A percentile compares a stretch with the other conserved stretches of the same genome.
These are phyloP conservation scores for Nomada ruficornis DNA, from an alignment of 2,888 invertebrate genomes.

Conservation along the genomic window DNA sequence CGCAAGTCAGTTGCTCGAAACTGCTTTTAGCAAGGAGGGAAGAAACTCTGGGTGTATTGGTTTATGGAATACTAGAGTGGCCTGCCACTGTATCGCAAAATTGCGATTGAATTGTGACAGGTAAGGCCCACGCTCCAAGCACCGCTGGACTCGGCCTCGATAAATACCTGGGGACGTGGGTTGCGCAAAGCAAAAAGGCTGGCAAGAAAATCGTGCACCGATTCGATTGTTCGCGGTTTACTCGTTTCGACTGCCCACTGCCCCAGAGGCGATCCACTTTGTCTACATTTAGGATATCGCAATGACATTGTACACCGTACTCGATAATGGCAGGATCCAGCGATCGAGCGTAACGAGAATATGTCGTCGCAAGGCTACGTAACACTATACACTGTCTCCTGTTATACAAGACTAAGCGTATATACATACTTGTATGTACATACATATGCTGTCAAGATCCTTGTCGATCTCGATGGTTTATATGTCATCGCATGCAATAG, in stretches of 20 bases:
- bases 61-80: conserved; percentile 39
- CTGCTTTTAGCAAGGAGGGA: neutral
- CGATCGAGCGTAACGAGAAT: conserved; percentile 39
- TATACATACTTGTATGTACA: conserved; percentile 11
- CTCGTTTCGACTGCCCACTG: conserved; percentile 27
- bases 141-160: conserved; percentile 50
- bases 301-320: conserved; percentile 16
- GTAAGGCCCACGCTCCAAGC: conserved; percentile 57
- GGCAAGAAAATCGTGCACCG: conserved; percentile 29
- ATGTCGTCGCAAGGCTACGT: conserved; percentile 58
- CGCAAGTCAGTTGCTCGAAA: neutral
- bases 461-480: conserved; percentile 55
- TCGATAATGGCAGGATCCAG: conserved; percentile 40
- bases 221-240: conserved; percentile 26
- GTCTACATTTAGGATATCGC: conserved; percentile 17
- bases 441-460: conserved; percentile 42
- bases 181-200: conserved; percentile 61
- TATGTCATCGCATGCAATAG: conserved; percentile 63
- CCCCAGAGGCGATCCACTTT: neutral
- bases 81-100: conserved; percentile 50
- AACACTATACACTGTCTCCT: conserved; percentile 62
- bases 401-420: conserved; percentile 72
- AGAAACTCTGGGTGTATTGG: conserved; percentile 1
- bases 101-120: conserved; percentile 63
- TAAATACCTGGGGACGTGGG: conserved; percentile 62